Evolutionary conservation across 2,888 invertebrate genomes (phyloP).

Genomic region (Meta bourneti): DNA sequence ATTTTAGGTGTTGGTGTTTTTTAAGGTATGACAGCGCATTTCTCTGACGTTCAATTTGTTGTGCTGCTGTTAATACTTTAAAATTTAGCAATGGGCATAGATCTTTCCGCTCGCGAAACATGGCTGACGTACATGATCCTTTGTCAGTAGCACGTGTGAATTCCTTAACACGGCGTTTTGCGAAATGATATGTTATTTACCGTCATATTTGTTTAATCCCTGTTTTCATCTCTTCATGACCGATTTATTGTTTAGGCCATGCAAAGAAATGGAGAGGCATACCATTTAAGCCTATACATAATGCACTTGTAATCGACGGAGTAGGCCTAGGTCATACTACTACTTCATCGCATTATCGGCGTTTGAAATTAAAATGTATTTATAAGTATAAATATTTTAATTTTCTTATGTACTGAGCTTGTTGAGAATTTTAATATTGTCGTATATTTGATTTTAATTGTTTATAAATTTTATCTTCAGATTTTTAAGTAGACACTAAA

Average conservation of each 20-base stretch:
- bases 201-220: too few relatives aligned
- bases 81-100: neutral
- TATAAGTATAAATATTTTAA: too few relatives aligned
- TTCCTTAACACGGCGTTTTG: constrained; percentile 10
- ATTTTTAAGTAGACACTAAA: too few relatives aligned
- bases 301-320: neutral
- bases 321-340: neutral
- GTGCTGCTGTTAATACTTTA: neutral
- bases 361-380: neutral
- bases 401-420: too few relatives aligned
- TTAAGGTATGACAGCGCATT: neutral
- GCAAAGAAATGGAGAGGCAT: neutral
- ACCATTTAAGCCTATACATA: neutral
- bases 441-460: too few relatives aligned
- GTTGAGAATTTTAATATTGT: too few relatives aligned
- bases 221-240: neutral
- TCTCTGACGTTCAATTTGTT: neutral
- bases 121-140: constrained; percentile 64
- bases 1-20: neutral
- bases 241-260: neutral
- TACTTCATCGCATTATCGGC: neutral
- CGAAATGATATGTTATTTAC: neutral
- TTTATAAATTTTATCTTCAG: too few relatives aligned
- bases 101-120: constrained; percentile 37
- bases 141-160: constrained; percentile 73